Conservation (phyloP, 2,888 invertebrate genomes). For the Andrena flavipes region DNA sequence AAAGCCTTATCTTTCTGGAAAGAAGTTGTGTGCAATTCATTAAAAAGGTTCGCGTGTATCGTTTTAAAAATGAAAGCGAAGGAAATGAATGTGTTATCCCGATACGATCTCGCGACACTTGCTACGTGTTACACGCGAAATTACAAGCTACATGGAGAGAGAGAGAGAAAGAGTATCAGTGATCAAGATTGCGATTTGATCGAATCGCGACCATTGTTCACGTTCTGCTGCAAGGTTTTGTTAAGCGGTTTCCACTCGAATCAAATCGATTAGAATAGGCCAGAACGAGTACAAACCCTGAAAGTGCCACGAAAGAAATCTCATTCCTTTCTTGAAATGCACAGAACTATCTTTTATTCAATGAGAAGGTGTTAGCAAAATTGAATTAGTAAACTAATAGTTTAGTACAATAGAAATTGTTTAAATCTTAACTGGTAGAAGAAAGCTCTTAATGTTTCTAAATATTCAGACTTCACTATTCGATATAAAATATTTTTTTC, state of each 20-base stretch:
- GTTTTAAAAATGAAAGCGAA: constrained; percentile 25
- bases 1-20: constrained; percentile 6
- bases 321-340: not conserved
- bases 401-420: too few relatives aligned
- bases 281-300: not conserved
- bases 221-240: not conserved
- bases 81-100: constrained; percentile 41
- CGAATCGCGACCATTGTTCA: constrained; percentile 20
- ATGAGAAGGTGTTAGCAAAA: too few relatives aligned
- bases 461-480: too few relatives aligned
- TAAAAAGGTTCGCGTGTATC: constrained; percentile 25
- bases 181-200: constrained; percentile 25
- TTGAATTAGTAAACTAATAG: too few relatives aligned
- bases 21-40: constrained; percentile 12
- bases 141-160: constrained; percentile 28
- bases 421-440: too few relatives aligned
- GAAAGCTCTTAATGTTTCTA: too few relatives aligned
- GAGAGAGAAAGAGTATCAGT: constrained; percentile 20
- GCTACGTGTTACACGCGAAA: constrained; percentile 33
- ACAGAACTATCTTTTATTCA: not conserved
- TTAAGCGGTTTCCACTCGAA: not conserved
- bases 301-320: not conserved
- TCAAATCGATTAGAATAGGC: not conserved
- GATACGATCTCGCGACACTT: constrained; percentile 34
- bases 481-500: too few relatives aligned